Base-by-base conservation (phyloP, 2,888 invertebrate species). In the Pammene fasciana region DNA sequence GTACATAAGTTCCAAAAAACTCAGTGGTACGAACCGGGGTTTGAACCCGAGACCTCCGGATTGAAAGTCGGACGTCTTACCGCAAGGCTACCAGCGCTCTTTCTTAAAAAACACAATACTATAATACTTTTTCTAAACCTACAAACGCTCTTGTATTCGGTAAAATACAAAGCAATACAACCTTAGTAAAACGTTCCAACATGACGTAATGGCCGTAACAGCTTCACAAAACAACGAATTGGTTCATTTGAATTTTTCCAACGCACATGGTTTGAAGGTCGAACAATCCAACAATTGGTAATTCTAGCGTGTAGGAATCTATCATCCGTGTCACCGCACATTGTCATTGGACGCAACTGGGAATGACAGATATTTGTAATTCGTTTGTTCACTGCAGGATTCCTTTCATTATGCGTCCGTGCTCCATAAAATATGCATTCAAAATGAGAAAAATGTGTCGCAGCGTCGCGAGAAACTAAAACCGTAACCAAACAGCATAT, bases 391-490 rank as follows among this genome's bases (percentile, higher is more conserved):
- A 77, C 78, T 79, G 82, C 78, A 80, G 86, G 85, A 86, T 84
- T 87, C 82, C 86, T 87, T 87, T 88, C 90, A 90, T 90, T 90
- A 90, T 84, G 83, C 83, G 82, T 85, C 83, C 87, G 84, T 85
- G 84, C 83, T 83, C 83, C 85, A 89, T 91, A 89, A 91, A 90
- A 89, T 90, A 92, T 91, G 90, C 91, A 91, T 87, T 83, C 83
- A 86, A 88, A 89, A 91, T 88, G 88, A 90, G 90, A 91, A 91
- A 90, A 90, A 90, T 90, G 85, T 90, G 88, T 89, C 86, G 86
- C 89, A 86, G 82, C 82, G 82, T 85, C 82, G 84, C 81, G 80
- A 79, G 79, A 75, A 72, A 72, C 57, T 26, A 18, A 43, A 45
- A 45, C n/a, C 9, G 65, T 65, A 70, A 57, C 67, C 13, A 71